Conservation (phyloP, 2,888 invertebrate species). For the Nysson spinosus region DNA sequence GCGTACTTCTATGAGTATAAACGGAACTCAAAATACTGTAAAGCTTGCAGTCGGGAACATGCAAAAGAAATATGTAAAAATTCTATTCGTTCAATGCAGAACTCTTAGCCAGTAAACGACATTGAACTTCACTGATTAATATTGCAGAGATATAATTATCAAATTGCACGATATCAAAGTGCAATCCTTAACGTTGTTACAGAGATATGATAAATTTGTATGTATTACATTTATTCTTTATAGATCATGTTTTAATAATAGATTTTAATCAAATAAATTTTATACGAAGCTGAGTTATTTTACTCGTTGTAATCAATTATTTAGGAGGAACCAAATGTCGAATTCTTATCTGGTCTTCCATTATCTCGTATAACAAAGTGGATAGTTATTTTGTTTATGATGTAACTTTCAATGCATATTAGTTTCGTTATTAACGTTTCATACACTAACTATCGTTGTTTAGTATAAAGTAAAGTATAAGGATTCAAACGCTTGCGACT, state of each 20-base stretch:
- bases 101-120: conserved; percentile 8
- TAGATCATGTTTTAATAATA: conserved; percentile 30
- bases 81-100: not conserved
- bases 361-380: conserved; percentile 14
- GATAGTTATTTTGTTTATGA: too few relatives aligned
- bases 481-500: not conserved
- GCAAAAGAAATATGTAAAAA: conserved; percentile 4
- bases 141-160: conserved; percentile 6
- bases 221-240: conserved; percentile 9
- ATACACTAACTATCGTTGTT: too few relatives aligned
- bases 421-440: too few relatives aligned
- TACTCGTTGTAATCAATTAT: conserved; percentile 14
- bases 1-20: not conserved
- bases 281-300: conserved; percentile 18
- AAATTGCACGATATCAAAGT: not conserved
- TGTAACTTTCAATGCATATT: too few relatives aligned
- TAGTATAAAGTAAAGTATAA: too few relatives aligned
- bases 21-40: conserved; percentile 19
- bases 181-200: too few relatives aligned
- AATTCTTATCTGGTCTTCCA: conserved; percentile 8
- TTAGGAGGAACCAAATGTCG: conserved; percentile 16
- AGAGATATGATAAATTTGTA: too few relatives aligned
- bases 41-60: not conserved
- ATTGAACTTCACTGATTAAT: conserved; percentile 14
- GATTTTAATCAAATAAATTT: conserved; percentile 42